Conservation (phyloP, 2,888 invertebrate genomes). For the Colostygia pectinataria region DNA sequence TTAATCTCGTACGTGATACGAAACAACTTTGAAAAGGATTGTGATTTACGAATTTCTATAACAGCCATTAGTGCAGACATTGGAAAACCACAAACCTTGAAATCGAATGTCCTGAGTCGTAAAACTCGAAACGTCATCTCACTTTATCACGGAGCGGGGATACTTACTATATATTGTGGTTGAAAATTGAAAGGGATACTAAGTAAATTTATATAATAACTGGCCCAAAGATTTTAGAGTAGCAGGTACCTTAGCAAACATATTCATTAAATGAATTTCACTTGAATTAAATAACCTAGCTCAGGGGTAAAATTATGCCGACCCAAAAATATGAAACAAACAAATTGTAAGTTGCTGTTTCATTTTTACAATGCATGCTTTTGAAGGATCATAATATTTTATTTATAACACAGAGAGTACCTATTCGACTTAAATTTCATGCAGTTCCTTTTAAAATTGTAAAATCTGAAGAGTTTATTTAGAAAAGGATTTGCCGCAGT, state of each 20-base stretch:
- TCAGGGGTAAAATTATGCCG: no score
- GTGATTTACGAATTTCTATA: conserved; percentile 31
- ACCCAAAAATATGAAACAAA: no score
- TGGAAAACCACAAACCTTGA: conserved; percentile 37
- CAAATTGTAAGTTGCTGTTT: no score
- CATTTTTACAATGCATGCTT: no score
- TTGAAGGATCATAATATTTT: no score
- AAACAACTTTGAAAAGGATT: conserved; percentile 23
- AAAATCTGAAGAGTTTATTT: conserved; percentile 18
- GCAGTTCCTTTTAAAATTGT: conserved; percentile 18
- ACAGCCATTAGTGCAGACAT: conserved; percentile 33
- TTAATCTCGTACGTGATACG: conserved; percentile 18
- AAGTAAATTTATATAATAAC: neutral
- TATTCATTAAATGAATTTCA: no score
- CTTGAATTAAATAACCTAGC: no score
- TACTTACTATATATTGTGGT: conserved; percentile 13
- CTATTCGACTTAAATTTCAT: neutral
- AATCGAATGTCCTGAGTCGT: conserved; percentile 39
- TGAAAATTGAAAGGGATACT: conserved; percentile 8
- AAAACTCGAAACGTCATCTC: conserved; percentile 32
- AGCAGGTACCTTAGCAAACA: no score
- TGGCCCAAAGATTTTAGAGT: neutral
- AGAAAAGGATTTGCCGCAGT: conserved; percentile 37
- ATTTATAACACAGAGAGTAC: no score
- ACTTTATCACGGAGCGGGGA: conserved; percentile 18